Evolutionary conservation across 2,797 vertebrate species (phyloP).

Genomic region (Enteromius fasciolatus): DNA sequence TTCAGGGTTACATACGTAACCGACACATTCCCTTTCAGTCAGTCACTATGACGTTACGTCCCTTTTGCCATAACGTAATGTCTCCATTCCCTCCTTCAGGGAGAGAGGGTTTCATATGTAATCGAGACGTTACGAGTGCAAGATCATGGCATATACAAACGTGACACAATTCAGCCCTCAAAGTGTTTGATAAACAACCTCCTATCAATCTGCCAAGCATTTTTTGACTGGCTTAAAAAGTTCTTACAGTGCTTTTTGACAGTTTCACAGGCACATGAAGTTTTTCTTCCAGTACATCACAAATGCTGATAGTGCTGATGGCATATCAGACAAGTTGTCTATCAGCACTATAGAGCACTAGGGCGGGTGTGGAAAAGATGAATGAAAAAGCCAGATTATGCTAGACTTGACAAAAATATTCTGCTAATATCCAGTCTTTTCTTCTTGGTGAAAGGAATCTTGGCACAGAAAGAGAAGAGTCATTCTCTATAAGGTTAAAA

Average conservation of each 20-base stretch:
- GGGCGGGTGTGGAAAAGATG: background rate
- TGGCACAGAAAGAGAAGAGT: conserved; percentile 10
- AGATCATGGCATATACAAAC: background rate
- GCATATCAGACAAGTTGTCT: conserved; percentile 14
- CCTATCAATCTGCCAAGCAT: conserved; percentile 12
- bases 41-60: too few relatives aligned
- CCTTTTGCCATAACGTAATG: too few relatives aligned
- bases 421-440: conserved; percentile 6
- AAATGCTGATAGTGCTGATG: conserved; percentile 28
- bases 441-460: background rate
- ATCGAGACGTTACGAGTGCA: background rate
- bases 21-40: too few relatives aligned
- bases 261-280: conserved; percentile 19
- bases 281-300: conserved; percentile 32
- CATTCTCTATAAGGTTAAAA: conserved; percentile 15
- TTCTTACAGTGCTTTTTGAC: conserved; percentile 33
- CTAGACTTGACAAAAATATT: conserved; percentile 22
- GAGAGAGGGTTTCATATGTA: too few relatives aligned
- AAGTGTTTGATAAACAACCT: conserved; percentile 37
- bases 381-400: conserved; percentile 34
- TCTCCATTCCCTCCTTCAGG: too few relatives aligned
- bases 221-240: background rate
- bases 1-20: too few relatives aligned
- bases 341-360: conserved; percentile 25
- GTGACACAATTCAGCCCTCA: conserved; percentile 30